Evolutionary conservation across 2,797 vertebrate genomes (phyloP), one percentile per base, ranked within the genome.

Genomic region (Clarias laeviceps): DNA sequence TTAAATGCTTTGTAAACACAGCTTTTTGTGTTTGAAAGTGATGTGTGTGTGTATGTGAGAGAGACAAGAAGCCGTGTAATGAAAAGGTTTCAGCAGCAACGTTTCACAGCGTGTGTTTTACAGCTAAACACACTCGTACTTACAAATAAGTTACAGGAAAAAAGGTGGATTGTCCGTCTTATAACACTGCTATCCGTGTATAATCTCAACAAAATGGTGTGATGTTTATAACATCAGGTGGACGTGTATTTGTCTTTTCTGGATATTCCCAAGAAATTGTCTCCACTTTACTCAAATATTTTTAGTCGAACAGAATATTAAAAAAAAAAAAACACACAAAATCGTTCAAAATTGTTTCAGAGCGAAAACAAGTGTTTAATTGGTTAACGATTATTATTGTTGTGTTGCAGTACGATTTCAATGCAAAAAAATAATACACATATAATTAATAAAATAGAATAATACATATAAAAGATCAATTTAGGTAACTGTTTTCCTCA

Each of bases 1-100:
- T 90, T 93, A 93, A 89, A 85, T 88, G 87, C 90, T 95, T 94
- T 95, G 93, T 95, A 95, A 96, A 87, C 85, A 85, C 85, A 74
- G 88, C 82, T 85, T 78, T 83, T 79, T 87, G 57, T 87, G 56
- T 80, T 64, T 68, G 66, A 70, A 85, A 88, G 87, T 82, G 54
- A 20, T 73, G 73, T 57, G 54, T 65, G n/a, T 84, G 57, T 70
- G 50, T 68, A 76, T 62, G 82, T 80, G 74, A 37, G 29, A 27
- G 62, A 64, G 45, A 59, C 56, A 17, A 7, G 73, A 34, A 70
- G 27, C n/a, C 61, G 54, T 12, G 37, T 82, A 90, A 87, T 83
- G 80, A 87, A 37, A 66, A 84, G 85, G 77, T 89, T 85, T 84
- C 56, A 80, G 82, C 65, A 50, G 54, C 0, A 59, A 32, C 7